Base-by-base conservation (phyloP, 2,113 vertebrate genomes). In the Mirza zaza region DNA sequence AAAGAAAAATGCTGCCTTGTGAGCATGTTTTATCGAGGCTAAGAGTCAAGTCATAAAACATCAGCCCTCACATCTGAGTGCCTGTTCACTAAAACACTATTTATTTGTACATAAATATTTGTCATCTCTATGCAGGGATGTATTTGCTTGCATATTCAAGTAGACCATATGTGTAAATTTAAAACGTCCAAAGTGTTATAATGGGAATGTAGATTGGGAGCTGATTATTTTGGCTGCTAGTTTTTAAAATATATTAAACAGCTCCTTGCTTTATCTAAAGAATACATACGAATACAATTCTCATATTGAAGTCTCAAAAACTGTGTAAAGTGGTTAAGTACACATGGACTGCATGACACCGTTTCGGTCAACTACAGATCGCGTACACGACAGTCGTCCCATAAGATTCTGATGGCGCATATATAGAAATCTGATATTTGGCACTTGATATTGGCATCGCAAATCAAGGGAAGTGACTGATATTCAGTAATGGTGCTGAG, bases 171-270 rank as follows among this genome's bases (percentile, higher is more conserved):
- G 59, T 61, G 0, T 50, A 63, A 93, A 95, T 97, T 96, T 77
- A 63, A 95, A 29, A 9, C 55, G 93, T 96, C 92, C 85, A 68
- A 95, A 97, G 90, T 84, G 77, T 77, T 98, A 96, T 94, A 97
- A 93, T 96, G 93, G 94, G 97, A 98, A 95, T 89, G 76, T 63
- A 55, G 94, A 95, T 92, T 91, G 97, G 93, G 88, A 97, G 91
- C 95, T 82, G 75, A 50, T 98, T 91, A 81, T 96, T 98, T 98
- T 97, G 94, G 86, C 90, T 93, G 68, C 92, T 96, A 79, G 83
- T 79, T 95, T 98, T 97, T 97, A 94, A 98, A 95, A 97, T 97
- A 97, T 83, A 29, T 97, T 8, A 97, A 98, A 97, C 81, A 90
- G 48, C 13, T 88, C 96, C 94, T 96, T 97, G 95, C 95, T 97